Conservation (phyloP, 2,113 vertebrate genomes). For the Siniperca chuatsi region DNA sequence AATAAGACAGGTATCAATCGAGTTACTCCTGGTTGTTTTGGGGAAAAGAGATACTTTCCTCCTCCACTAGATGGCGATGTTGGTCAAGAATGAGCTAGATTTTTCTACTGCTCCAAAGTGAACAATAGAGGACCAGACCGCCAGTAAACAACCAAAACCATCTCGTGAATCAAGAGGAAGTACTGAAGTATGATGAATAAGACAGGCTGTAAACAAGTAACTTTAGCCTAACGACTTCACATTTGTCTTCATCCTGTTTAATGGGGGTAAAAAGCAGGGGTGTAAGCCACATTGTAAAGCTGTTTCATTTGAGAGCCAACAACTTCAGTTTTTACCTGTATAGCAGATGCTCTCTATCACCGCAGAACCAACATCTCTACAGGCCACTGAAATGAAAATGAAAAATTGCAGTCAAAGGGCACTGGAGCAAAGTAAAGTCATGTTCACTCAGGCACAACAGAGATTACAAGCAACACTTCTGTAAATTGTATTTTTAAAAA, state of each 20-base stretch:
- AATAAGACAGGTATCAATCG: not conserved
- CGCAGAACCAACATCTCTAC: slow-evolving; percentile 44
- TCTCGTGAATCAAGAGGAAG: slow-evolving; percentile 42
- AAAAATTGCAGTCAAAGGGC: slow-evolving; percentile 36
- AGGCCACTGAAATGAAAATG: slow-evolving; percentile 68
- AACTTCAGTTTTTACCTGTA: slow-evolving; percentile 25
- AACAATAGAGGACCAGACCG: slow-evolving; percentile 32
- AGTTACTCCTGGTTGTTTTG: not conserved
- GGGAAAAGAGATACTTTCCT: not conserved
- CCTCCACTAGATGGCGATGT: slow-evolving; percentile 75
- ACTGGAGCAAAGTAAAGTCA: slow-evolving; percentile 27
- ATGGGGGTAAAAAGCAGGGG: slow-evolving; percentile 28
- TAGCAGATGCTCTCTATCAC: slow-evolving; percentile 21
- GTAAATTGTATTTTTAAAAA: slow-evolving; percentile 37
- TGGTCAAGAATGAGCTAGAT: slow-evolving; percentile 41
- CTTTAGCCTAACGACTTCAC: not conserved
- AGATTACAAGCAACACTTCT: slow-evolving; percentile 43
- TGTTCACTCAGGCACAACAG: slow-evolving; percentile 26
- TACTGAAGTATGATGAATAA: slow-evolving; percentile 19
- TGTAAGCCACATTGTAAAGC: slow-evolving; percentile 8
- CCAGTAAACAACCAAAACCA: slow-evolving; percentile 39
- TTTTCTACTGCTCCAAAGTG: not conserved
- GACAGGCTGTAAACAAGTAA: slow-evolving; percentile 33
- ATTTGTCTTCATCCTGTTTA: slow-evolving; percentile 61
- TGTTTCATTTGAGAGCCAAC: slow-evolving; percentile 23